A percentile compares a stretch with the other conserved stretches of the same genome.
Evolutionary conservation across 1,140 invertebrate genomes (phyloP).

Genomic region (Phortica variegata): DNA sequence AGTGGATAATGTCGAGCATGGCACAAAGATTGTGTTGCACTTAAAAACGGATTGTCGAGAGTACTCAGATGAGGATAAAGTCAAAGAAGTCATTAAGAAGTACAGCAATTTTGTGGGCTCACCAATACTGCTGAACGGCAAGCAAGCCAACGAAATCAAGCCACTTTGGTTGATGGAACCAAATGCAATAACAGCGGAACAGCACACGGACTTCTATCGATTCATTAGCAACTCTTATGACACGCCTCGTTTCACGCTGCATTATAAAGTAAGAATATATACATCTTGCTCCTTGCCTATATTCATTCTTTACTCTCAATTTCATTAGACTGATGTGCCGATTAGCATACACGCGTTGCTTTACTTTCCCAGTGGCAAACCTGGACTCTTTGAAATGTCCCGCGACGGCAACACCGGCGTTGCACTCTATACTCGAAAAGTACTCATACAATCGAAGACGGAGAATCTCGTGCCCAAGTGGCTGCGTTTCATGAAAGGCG

Average conservation of each 20-base stretch:
- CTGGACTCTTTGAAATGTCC: conserved; percentile 86
- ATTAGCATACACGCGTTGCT: conserved; percentile 86
- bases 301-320: conserved; percentile 36
- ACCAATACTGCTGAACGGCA: conserved; percentile 89
- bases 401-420: conserved; percentile 80
- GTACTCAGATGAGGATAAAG: conserved; percentile 82
- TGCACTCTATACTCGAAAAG: conserved; percentile 85
- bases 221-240: conserved; percentile 86
- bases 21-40: conserved; percentile 92
- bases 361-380: conserved; percentile 90
- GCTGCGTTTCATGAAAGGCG: conserved; percentile 92
- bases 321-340: conserved; percentile 92
- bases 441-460: conserved; percentile 86
- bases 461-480: conserved; percentile 92
- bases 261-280: too few relatives aligned
- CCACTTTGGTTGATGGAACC: conserved; percentile 92
- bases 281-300: too few relatives aligned
- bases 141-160: conserved; percentile 82
- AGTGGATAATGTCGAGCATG: conserved; percentile 77
- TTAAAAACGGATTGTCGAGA: conserved; percentile 84
- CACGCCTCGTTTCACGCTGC: conserved; percentile 77
- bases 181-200: conserved; percentile 79
- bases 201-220: conserved; percentile 89
- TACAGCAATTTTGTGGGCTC: conserved; percentile 97
- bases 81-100: conserved; percentile 88